Evolutionary conservation across 2,888 invertebrate species (phyloP), one percentile per base, ranked within the genome.

Genomic region (Drosophila kokeensis): DNA sequence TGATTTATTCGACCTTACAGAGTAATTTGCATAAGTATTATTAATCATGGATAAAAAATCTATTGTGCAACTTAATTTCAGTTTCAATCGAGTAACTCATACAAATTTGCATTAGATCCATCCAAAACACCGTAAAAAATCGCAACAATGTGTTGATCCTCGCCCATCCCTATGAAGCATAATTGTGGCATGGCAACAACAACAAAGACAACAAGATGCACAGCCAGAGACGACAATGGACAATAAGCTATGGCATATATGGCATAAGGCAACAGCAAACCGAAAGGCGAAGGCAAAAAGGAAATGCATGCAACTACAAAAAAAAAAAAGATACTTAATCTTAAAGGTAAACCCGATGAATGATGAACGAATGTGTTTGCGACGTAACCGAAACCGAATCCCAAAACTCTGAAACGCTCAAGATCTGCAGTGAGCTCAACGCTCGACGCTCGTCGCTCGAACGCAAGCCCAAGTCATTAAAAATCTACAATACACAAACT

Each of bases 401-500:
- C 79, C 73, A 73, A 77, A 69, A 63, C 69, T 34, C 53, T 53
- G 63, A 61, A 76, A 55, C 67, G 69, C 64, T 76, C 68, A 70
- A 79, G 67, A 79, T 73, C 72, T 63, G 59, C 67, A 74, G 54
- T 64, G 67, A 63, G 77, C 65, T 75, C 27, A 40, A 49, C 49
- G 49, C 18, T 29, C 65, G 57, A 59, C 36, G 60, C 3, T 58
- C 60, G 38, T 50, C 78, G 73, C 82, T 82, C 63, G 76, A 87
- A 78, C 87, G 87, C 86, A 89, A 84, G 86, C 89, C 86, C 86
- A 89, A 89, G 85, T 87, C 86, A 87, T 87, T 87, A 87, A 87
- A 89, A 89, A 89, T 79, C 73, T 74, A 87, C 87, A 87, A 88
- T 83, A 82, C 86, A 83, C 82, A 86, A 89, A 89, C 87, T 83